phyloP scores from a whole-genome alignment of 2,888 invertebrate genomes.

The Ectropis crepuscularia region DNA sequence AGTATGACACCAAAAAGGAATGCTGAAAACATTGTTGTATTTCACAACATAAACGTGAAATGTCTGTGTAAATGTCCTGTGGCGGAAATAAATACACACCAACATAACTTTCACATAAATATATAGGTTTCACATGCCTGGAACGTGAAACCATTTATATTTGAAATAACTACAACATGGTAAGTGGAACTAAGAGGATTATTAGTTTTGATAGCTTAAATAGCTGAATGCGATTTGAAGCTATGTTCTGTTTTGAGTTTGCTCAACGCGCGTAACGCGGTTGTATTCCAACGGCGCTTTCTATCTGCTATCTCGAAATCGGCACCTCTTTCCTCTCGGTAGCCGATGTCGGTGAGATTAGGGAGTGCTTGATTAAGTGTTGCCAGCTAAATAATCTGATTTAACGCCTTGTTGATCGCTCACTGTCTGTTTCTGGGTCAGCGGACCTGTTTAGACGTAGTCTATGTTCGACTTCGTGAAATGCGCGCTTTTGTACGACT shows the following conservation, averaged over 20 bases:
- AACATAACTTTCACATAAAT: no score
- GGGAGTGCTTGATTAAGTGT: constrained; percentile 63
- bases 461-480: constrained; percentile 41
- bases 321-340: constrained; percentile 66
- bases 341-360: constrained; percentile 66
- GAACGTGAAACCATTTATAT: no score
- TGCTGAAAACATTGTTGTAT: no score
- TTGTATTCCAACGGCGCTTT: constrained; percentile 74
- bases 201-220: constrained; percentile 6
- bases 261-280: constrained; percentile 77
- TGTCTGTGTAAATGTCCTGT: no score
- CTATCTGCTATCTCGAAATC: constrained; percentile 77
- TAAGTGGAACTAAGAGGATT: background rate
- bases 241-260: constrained; percentile 61
- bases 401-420: constrained; percentile 57
- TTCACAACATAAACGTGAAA: no score
- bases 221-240: constrained; percentile 44
- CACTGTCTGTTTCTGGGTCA: constrained; percentile 56
- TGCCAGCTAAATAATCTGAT: constrained; percentile 66
- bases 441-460: constrained; percentile 39
- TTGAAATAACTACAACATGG: no score
- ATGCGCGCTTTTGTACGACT: constrained; percentile 39
- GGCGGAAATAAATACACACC: no score
- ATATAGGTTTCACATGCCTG: no score
- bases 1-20: no score